Evolutionary conservation across 2,797 vertebrate species (phyloP), one percentile per base, ranked within the genome.

Genomic region (Oryzias sinensis): DNA sequence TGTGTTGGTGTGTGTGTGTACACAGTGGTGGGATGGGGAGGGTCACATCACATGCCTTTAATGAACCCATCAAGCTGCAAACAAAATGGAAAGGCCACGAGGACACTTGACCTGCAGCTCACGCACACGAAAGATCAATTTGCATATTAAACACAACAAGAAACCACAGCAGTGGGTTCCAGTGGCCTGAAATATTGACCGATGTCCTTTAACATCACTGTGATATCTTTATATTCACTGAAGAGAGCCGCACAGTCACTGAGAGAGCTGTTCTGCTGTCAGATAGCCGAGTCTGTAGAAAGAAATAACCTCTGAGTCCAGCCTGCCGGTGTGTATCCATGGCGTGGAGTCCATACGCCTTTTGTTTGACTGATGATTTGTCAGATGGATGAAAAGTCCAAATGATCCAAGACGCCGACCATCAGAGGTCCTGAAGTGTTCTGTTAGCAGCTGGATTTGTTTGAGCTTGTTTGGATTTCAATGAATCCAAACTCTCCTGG

Each of bases 61-160:
- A 92, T 86, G 89, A 91, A 93, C 91, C 93, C 94, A 96, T 97
- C 95, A 96, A 94, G 94, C 90, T 91, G 84, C 90, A 86, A 90
- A 92, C 90, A 94, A 92, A 94, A 94, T 92, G 87, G 88, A 91
- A 90, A 87, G 86, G 80, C 81, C 80, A 82, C 89, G 88, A 92
- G 91, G 90, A 92, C 85, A 87, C 90, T 88, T 93, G 92, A 93
- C 93, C 93, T 85, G 65, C 45, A 56, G 11, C 25, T 40, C 47
- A 59, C 47, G 58, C 57, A 59, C 6, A 50, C 14, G 55, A 1
- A 62, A n/a, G 33, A 37, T 37, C 33, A 37, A 37, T 37, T 37
- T 37, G 33, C 33, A 37, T 37, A 37, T 37, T 37, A 37, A 37
- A 37, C 33, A 37, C 33, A 13, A 37, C 33, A 11, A 4, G 33